A percentile compares a stretch with the other conserved stretches of the same genome.
Evolutionary conservation across 1,140 invertebrate genomes (phyloP).

Genomic region (Caerostris extrusa): DNA sequence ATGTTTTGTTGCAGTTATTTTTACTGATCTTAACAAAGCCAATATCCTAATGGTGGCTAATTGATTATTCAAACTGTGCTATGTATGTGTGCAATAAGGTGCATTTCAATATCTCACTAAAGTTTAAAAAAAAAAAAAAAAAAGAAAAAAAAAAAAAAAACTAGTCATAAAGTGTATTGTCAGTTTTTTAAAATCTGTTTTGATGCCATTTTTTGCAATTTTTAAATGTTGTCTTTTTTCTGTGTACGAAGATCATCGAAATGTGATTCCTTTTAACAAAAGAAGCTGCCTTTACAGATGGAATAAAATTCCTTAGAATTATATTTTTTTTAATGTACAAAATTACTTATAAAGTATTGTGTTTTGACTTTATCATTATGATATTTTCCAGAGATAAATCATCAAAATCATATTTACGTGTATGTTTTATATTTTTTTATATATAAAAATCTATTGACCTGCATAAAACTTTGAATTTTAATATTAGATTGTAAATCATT

Average conservation of each 20-base stretch:
- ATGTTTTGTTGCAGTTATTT: too few relatives aligned
- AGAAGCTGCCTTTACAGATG: background rate
- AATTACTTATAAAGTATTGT: too few relatives aligned
- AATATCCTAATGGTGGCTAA: too few relatives aligned
- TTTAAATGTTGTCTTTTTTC: constrained; percentile 30
- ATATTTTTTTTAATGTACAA: too few relatives aligned
- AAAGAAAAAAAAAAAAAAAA: background rate
- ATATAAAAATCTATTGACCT: too few relatives aligned
- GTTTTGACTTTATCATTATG: too few relatives aligned
- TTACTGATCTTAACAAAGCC: too few relatives aligned
- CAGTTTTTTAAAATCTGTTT: background rate
- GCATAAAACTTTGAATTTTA: too few relatives aligned
- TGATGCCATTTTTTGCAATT: constrained; percentile 28
- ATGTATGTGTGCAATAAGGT: constrained; percentile 21
- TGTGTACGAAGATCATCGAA: background rate
- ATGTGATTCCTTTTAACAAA: background rate
- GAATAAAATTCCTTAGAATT: background rate
- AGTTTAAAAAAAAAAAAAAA: background rate
- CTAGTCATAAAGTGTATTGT: constrained; percentile 49
- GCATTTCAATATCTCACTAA: background rate
- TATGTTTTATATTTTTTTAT: too few relatives aligned
- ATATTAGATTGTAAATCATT: too few relatives aligned
- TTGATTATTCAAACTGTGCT: background rate
- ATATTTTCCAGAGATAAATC: too few relatives aligned
- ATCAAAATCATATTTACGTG: too few relatives aligned